phyloP scores from a whole-genome alignment of 2,888 invertebrate genomes.

The Trachelus iudaicus region DNA sequence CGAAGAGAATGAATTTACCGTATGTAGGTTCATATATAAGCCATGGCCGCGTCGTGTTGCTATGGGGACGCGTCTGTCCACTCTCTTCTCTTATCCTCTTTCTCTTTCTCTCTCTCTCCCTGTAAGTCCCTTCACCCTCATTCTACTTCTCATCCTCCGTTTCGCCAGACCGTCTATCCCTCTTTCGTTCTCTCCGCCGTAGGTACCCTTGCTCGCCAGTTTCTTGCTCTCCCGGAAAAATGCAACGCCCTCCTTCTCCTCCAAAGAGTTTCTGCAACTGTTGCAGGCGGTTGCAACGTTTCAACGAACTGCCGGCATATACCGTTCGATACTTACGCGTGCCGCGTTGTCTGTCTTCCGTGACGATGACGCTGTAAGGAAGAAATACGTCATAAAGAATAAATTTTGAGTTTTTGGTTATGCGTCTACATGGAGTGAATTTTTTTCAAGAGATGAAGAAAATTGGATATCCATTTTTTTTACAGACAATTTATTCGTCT shows the following conservation, averaged over 20 bases:
- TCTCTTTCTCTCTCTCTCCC: conserved; percentile 13
- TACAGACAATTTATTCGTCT: too few relatives aligned
- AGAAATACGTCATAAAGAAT: too few relatives aligned
- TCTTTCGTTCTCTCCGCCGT: conserved; percentile 10
- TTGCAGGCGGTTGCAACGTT: conserved; percentile 6
- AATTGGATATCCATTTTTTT: too few relatives aligned
- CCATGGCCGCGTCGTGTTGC: conserved; percentile 36
- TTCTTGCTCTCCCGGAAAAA: conserved; percentile 23
- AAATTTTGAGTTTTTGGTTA: too few relatives aligned
- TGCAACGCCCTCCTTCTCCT: conserved; percentile 9
- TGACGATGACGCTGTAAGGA: too few relatives aligned
- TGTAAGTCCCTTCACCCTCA: conserved; percentile 9
- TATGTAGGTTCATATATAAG: conserved; percentile 7
- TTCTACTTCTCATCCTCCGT: conserved; percentile 21
- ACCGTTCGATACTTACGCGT: conserved; percentile 3
- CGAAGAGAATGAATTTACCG: conserved; percentile 25
- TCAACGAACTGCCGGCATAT: too few relatives aligned
- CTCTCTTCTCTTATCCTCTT: conserved; percentile 20
- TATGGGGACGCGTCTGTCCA: conserved; percentile 38
- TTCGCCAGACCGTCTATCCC: conserved; percentile 4
- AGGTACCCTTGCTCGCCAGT: conserved; percentile 7
- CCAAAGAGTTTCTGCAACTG: conserved; percentile 14
- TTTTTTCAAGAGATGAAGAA: too few relatives aligned
- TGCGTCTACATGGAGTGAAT: too few relatives aligned
- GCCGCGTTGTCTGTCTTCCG: not conserved